Base-by-base conservation (phyloP, 2,797 vertebrate genomes). In the Borostomias antarcticus region DNA sequence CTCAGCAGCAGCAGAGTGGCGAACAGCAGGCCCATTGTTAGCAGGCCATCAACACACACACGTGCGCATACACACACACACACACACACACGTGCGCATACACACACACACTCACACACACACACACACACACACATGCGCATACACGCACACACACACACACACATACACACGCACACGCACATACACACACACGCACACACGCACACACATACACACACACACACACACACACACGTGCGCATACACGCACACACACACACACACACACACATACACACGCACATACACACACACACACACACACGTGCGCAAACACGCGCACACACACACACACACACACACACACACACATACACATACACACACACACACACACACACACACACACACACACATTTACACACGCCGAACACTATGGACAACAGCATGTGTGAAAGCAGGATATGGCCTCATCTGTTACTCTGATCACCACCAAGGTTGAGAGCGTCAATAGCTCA, bases 11-110 rank as follows among this genome's bases (percentile, higher is more conserved):
- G 82, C 69, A 60, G 75, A 80, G 52, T 58, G 75, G 72, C 71
- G 82, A 90, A 92, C 90, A 93, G 87, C 89, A 85, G 82, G 72
- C 66, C 85, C 81, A 84, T 92, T 93, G 91, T 93, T 86, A 76
- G 53, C 32, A 51, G 25, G 28, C 69, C 59, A 74, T 76, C 78
- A 72, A 77, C 79, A 81, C 73, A 75, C 75, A 78, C 26, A 25
- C 23, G 21, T 25, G 17, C 40, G 9, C 52, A 15, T 9, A 30
- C 33, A n/a, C 52, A 9, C 29, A 15, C 6, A 35, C 26, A 45
- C 8, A 66, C 37, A 66, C 28, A 66, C 40, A 23, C 64, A 33
- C 26, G 30, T 2, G 30, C 26, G 10, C 10, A 58, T 13, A 48
- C 40, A 45, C 1, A 35, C 43, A 23, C n/a, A 23, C 48, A 54